These are phyloP conservation scores for Flexamia atlantica DNA, from an alignment of 2,888 invertebrate genomes.

Conservation along the genomic window DNA sequence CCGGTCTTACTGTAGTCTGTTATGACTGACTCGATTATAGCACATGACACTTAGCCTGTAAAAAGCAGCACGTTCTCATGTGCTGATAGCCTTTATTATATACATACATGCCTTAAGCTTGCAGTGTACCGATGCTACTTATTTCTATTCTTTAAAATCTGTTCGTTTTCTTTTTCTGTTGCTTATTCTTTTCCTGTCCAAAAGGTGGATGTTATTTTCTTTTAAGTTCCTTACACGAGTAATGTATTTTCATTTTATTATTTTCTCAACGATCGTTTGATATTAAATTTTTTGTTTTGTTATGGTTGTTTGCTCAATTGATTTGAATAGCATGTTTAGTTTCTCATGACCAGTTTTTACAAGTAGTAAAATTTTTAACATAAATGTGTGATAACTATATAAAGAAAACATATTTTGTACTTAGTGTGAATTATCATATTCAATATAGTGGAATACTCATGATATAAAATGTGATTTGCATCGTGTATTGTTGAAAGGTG, in stretches of 20 bases:
- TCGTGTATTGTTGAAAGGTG: neutral
- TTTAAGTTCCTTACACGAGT: neutral
- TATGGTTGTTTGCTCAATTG: neutral
- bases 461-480: neutral
- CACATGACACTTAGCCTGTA: constrained; percentile 18
- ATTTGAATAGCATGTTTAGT: neutral
- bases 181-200: constrained; percentile 41
- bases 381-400: neutral
- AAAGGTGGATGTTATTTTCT: constrained; percentile 15
- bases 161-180: constrained; percentile 12
- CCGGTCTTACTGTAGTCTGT: neutral
- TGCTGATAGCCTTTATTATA: constrained; percentile 50
- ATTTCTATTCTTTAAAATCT: constrained; percentile 28
- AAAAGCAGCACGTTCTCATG: constrained; percentile 1
- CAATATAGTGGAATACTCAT: neutral
- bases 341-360: neutral
- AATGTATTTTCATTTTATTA: neutral
- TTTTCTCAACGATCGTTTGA: neutral
- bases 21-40: neutral
- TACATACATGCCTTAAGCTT: constrained; percentile 43
- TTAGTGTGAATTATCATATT: neutral
- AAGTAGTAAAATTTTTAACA: neutral
- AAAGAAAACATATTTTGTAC: constrained; percentile 10
- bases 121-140: neutral
- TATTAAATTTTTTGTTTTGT: neutral